Evolutionary conservation across 2,797 vertebrate species (phyloP).

Genomic region (Pangasius sanitwongsei): DNA sequence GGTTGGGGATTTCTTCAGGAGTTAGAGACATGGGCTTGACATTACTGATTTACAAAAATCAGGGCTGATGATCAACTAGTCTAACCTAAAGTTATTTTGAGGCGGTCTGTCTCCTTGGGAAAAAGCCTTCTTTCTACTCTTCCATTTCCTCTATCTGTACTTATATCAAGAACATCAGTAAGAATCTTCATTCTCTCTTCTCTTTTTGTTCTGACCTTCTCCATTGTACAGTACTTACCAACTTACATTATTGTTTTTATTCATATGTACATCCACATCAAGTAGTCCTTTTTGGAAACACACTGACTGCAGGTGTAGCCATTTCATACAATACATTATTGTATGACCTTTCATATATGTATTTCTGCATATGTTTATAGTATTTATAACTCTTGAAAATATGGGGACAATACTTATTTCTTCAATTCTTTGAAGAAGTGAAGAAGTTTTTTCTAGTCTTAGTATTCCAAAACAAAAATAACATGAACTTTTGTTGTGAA

Average conservation of each 20-base stretch:
- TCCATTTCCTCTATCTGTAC: background rate
- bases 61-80: background rate
- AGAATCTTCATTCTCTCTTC: background rate
- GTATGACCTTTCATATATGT: background rate
- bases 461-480: background rate
- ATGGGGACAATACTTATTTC: background rate
- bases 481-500: background rate
- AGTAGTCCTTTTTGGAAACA: no score
- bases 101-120: background rate
- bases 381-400: background rate
- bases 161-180: background rate
- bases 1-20: background rate
- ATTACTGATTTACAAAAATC: background rate
- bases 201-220: background rate
- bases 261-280: background rate
- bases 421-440: background rate
- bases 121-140: background rate
- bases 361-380: background rate
- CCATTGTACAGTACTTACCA: background rate
- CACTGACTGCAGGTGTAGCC: background rate
- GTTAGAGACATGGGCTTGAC: background rate
- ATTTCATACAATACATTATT: background rate
- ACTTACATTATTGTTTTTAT: background rate
- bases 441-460: background rate
- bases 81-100: background rate